Evolutionary conservation across 2,888 invertebrate species (phyloP).

Genomic region (Drosophila austrosaltans): DNA sequence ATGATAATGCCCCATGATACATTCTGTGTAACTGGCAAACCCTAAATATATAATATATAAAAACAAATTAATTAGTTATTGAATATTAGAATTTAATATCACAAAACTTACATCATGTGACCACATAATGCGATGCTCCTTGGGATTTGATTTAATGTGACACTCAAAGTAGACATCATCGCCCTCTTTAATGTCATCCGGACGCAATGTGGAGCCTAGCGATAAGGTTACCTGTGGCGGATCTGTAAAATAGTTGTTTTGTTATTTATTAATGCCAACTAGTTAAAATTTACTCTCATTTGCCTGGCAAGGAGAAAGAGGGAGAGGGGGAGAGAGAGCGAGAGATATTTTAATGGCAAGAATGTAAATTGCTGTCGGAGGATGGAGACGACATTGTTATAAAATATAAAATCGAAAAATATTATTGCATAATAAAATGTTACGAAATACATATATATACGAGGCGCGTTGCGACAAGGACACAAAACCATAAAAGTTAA

Average conservation of each 20-base stretch:
- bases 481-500: conserved; percentile 68
- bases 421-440: conserved; percentile 74
- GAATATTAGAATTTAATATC: too few relatives aligned
- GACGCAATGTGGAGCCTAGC: conserved; percentile 89
- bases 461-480: conserved; percentile 35
- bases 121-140: conserved; percentile 90
- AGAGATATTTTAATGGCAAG: not conserved
- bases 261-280: conserved; percentile 15
- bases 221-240: conserved; percentile 89
- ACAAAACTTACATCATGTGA: conserved; percentile 87
- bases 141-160: conserved; percentile 90
- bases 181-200: conserved; percentile 91
- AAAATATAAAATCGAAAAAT: conserved; percentile 75
- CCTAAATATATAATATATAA: conserved; percentile 81
- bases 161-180: conserved; percentile 93
- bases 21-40: conserved; percentile 90
- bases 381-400: conserved; percentile 42
- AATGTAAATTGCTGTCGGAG: conserved; percentile 48
- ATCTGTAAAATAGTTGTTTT: conserved; percentile 84
- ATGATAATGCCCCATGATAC: conserved; percentile 93
- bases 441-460: conserved; percentile 38
- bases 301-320: not conserved
- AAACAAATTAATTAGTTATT: too few relatives aligned
- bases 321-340: not conserved
- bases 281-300: conserved; percentile 37